phyloP scores from a whole-genome alignment of 2,888 invertebrate species.

The Sisyra nigra region DNA sequence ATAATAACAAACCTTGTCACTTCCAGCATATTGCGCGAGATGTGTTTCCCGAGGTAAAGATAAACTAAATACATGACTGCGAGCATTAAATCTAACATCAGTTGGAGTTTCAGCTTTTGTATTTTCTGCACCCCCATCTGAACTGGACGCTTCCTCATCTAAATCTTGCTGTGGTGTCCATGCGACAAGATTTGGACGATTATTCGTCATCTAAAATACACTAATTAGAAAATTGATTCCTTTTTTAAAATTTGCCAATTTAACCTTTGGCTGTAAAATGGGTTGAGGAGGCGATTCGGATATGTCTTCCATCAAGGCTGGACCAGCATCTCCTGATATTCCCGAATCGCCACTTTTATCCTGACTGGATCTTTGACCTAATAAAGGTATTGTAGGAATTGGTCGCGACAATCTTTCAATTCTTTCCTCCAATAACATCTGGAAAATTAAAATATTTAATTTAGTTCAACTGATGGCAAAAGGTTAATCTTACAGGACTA shows the following conservation, averaged over 20 bases:
- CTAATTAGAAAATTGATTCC: background rate
- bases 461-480: background rate
- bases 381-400: slow-evolving; percentile 29
- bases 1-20: slow-evolving; percentile 22
- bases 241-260: background rate
- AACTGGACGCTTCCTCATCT: slow-evolving; percentile 36
- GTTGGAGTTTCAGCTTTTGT: slow-evolving; percentile 12
- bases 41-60: slow-evolving; percentile 54
- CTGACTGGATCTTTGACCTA: slow-evolving; percentile 32
- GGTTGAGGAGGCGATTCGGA: slow-evolving; percentile 21
- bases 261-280: slow-evolving; percentile 1
- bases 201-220: slow-evolving; percentile 1
- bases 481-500: slow-evolving; percentile 14
- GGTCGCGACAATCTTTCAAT: slow-evolving; percentile 36
- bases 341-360: slow-evolving; percentile 75
- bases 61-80: slow-evolving; percentile 53
- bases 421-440: slow-evolving; percentile 32
- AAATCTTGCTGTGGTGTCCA: slow-evolving; percentile 84
- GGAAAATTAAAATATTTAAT: slow-evolving; percentile 10
- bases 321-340: slow-evolving; percentile 63
- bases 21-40: slow-evolving; percentile 21
- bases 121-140: slow-evolving; percentile 10
- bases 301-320: slow-evolving; percentile 34
- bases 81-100: slow-evolving; percentile 7
- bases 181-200: slow-evolving; percentile 22